These are phyloP conservation scores for Calameuta idolon DNA, from an alignment of 2,888 invertebrate genomes.

Conservation along the genomic window DNA sequence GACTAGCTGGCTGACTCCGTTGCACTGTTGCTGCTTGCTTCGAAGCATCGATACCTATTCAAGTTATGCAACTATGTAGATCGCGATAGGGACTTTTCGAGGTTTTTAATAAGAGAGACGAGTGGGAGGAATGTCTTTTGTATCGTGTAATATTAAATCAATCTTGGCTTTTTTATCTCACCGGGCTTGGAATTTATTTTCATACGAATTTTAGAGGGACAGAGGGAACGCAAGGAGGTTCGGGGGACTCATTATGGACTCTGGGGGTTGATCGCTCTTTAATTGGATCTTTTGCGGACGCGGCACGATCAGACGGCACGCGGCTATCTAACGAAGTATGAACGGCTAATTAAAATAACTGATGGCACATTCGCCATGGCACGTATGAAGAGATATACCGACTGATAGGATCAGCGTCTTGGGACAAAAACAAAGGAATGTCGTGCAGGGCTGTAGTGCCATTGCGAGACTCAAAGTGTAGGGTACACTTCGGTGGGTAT, in stretches of 20 bases:
- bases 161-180: not conserved
- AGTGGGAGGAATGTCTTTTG: too few relatives aligned
- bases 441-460: conserved; percentile 11
- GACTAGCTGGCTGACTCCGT: not conserved
- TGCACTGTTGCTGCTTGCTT: not conserved
- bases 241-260: too few relatives aligned
- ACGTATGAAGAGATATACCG: conserved; percentile 17
- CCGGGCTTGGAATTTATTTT: too few relatives aligned
- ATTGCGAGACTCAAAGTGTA: not conserved
- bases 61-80: conserved; percentile 55
- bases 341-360: conserved; percentile 39
- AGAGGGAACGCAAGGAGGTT: too few relatives aligned
- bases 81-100: conserved; percentile 37
- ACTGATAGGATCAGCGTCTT: conserved; percentile 15
- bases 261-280: conserved; percentile 34
- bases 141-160: too few relatives aligned
- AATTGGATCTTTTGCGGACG: conserved; percentile 30
- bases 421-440: conserved; percentile 20
- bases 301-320: conserved; percentile 31
- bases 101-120: too few relatives aligned
- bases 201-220: too few relatives aligned
- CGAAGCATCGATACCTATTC: conserved; percentile 29
- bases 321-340: conserved; percentile 26
- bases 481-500: not conserved
- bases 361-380: conserved; percentile 23